phyloP scores from a whole-genome alignment of 2,888 invertebrate species.

The Polylopha cassiicola region DNA sequence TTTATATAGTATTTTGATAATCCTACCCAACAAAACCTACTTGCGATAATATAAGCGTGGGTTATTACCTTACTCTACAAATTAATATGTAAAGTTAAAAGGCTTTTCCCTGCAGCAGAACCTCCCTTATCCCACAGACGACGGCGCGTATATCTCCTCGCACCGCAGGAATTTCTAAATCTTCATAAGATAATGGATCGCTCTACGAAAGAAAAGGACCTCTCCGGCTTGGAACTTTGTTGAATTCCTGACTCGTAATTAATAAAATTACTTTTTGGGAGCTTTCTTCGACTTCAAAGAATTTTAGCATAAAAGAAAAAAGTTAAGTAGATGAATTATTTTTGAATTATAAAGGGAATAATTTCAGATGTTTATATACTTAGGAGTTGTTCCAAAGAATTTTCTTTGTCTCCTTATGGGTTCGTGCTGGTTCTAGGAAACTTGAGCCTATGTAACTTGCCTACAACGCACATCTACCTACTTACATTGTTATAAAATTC shows the following conservation, averaged over 20 bases:
- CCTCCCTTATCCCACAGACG: slow-evolving; percentile 14
- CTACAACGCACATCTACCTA: slow-evolving; percentile 5
- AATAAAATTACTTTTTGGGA: slow-evolving; percentile 78
- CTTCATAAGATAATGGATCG: slow-evolving; percentile 77
- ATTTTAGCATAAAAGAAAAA: slow-evolving; percentile 75
- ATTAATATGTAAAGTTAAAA: slow-evolving; percentile 21
- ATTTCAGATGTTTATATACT: slow-evolving; percentile 68
- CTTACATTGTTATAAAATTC: slow-evolving; percentile 9
- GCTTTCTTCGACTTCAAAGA: slow-evolving; percentile 76
- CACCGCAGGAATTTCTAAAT: slow-evolving; percentile 74
- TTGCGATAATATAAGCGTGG: too few species aligned
- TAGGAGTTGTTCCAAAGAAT: slow-evolving; percentile 43
- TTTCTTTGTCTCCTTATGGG: slow-evolving; percentile 30
- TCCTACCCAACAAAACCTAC: too few species aligned
- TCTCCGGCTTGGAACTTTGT: slow-evolving; percentile 70
- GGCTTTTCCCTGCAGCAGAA: slow-evolving; percentile 16
- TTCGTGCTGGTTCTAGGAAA: slow-evolving; percentile 16
- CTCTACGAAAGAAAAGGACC: slow-evolving; percentile 71
- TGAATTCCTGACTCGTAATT: slow-evolving; percentile 77
- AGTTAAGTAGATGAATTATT: slow-evolving; percentile 76
- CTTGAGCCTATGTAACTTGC: slow-evolving; percentile 18
- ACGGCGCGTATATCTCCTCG: slow-evolving; percentile 33
- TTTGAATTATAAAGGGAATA: slow-evolving; percentile 73
- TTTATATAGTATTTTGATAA: too few species aligned
- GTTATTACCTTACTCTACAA: slow-evolving; percentile 19